Base-by-base conservation (phyloP, 2,113 vertebrate species). In the Buteo buteo region DNA sequence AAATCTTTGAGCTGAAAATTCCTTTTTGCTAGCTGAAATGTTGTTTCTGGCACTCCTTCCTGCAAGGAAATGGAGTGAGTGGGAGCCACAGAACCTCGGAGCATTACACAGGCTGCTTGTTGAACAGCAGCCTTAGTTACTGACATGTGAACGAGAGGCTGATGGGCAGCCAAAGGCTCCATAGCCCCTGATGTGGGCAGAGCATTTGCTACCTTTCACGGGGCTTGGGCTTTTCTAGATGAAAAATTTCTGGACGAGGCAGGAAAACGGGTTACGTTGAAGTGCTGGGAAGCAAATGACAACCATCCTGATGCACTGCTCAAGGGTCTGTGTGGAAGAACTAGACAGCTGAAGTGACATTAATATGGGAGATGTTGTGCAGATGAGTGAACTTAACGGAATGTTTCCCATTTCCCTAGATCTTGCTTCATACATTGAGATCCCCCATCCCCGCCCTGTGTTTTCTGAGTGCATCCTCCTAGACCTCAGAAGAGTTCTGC, bases 11-110 rank as follows among this genome's bases (percentile, higher is more conserved):
- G 71, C 13, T 74, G n/a, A 93, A 74, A 71, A 67, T 61, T 81
- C 31, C 15, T 26, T 73, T 72, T 82, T 78, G 7, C 64, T 64
- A 36, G 52, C 52, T 86, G 44, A 79, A 81, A 52, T 14, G 9
- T 90, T 90, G 36, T 93, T 95, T 92, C 72, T 96, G 94, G 86
- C 69, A 57, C 32, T 81, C 13, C 10, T 83, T 81, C n/a, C 52
- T 76, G 57, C 36, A 25, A 29, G 47, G 18, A 66, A 92, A 69
- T 22, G 15, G 47, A 90, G 54, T 5, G 67, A 90, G 84, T 57
- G 26, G 52, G 66, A 85, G 49, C 31, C 0, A 1, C 54, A 28
- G 89, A 76, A 49, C 40, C 58, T 29, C 0, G 3, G 55, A 92
- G n/a, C 45, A 3, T 61, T 52, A 25, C n/a, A 79, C 7, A 32